Evolutionary conservation across 2,888 invertebrate species (phyloP).

Genomic region (Punctoribates punctum): DNA sequence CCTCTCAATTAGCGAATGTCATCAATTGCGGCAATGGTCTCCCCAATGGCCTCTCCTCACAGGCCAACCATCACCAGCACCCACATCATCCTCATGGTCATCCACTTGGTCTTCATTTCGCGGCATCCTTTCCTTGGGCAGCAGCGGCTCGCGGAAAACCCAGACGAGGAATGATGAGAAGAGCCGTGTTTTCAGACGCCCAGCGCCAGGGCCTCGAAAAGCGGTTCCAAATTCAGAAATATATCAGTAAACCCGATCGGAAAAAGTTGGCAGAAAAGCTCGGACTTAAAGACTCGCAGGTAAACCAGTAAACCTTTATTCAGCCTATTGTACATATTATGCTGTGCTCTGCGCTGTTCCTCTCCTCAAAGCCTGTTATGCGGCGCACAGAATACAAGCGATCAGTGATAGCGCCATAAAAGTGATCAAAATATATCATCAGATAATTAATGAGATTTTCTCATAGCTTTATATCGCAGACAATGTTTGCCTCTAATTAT

Average conservation of each 20-base stretch:
- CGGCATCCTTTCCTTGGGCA: slow-evolving; percentile 70
- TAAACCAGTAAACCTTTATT: slow-evolving; percentile 64
- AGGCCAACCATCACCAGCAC: slow-evolving; percentile 31
- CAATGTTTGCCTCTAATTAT: slow-evolving; percentile 33
- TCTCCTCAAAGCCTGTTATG: background rate
- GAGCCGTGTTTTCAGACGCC: slow-evolving; percentile 94
- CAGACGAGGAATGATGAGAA: slow-evolving; percentile 89
- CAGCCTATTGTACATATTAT: background rate
- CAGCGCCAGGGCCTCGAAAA: slow-evolving; percentile 94
- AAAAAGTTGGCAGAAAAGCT: slow-evolving; percentile 94
- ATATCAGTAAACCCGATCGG: slow-evolving; percentile 96
- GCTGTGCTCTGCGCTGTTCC: background rate
- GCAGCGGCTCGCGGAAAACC: slow-evolving; percentile 87
- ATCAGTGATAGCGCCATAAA: slow-evolving; percentile 25
- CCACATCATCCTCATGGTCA: slow-evolving; percentile 31
- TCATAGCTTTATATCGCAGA: background rate
- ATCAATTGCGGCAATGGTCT: slow-evolving; percentile 7
- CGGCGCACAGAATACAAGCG: background rate
- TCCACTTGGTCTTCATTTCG: slow-evolving; percentile 33
- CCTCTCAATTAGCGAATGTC: slow-evolving; percentile 17
- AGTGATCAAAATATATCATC: slow-evolving; percentile 29
- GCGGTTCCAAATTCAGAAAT: slow-evolving; percentile 93
- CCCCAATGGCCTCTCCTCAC: background rate
- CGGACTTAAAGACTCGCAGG: slow-evolving; percentile 95
- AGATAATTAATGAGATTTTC: slow-evolving; percentile 30